Percentiles rank a stretch among this genome's conserved stretches.
phyloP scores from a whole-genome alignment of 2,113 vertebrate genomes.

The Rhombomys opimus region DNA sequence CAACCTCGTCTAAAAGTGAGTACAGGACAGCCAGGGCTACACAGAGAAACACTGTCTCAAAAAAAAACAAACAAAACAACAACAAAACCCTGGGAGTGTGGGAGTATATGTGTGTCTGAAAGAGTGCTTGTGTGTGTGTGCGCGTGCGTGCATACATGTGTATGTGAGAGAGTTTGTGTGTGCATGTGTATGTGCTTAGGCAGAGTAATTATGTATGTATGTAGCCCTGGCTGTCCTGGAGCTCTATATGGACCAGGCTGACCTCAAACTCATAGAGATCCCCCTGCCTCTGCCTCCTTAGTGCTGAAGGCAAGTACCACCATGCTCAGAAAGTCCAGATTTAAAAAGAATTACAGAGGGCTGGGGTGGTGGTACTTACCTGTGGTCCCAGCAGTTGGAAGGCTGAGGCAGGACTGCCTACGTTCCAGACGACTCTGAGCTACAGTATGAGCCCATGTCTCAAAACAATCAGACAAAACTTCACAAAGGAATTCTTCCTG shows the following conservation, averaged over 20 bases:
- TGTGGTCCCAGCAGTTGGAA: background rate
- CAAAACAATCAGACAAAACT: background rate
- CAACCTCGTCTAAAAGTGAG: too few relatives aligned
- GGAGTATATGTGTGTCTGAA: too few relatives aligned
- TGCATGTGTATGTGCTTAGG: background rate
- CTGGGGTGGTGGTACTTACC: background rate
- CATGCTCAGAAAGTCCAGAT: background rate
- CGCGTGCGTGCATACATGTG: background rate
- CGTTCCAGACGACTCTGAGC: background rate
- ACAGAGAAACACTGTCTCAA: too few relatives aligned
- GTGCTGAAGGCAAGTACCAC: background rate
- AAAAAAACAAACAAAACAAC: background rate
- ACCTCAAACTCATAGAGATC: background rate
- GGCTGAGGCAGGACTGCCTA: background rate
- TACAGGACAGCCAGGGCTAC: too few relatives aligned
- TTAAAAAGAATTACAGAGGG: background rate
- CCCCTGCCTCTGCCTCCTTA: background rate
- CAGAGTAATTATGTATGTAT: background rate
- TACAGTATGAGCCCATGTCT: background rate
- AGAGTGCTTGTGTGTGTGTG: background rate
- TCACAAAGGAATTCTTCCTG: background rate
- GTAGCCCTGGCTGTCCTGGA: background rate
- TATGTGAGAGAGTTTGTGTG: background rate
- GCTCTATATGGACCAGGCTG: background rate
- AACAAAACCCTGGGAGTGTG: too few relatives aligned